Conservation (phyloP, 1,140 invertebrate species). For the Drosophila neocordata region DNA sequence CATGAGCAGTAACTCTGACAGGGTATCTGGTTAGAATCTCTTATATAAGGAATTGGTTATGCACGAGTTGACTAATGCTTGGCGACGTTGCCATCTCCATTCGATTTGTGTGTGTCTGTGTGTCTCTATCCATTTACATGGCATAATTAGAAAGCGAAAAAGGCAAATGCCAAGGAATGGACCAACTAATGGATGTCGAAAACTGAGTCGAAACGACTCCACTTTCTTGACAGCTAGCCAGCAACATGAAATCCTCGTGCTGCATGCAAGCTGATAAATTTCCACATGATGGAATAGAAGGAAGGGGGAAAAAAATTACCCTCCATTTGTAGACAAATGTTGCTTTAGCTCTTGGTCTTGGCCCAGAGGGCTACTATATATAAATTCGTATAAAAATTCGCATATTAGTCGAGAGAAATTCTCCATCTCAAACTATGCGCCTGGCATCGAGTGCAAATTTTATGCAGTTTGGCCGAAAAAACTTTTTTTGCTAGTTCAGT, state of each 20-base stretch:
- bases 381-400: constrained; percentile 77
- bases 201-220: constrained; percentile 30
- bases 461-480: constrained; percentile 64
- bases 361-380: constrained; percentile 20
- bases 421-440: neutral
- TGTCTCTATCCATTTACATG: constrained; percentile 56
- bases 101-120: no score
- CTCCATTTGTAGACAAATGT: constrained; percentile 29
- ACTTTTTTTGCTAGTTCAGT: constrained; percentile 69
- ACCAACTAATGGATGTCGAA: constrained; percentile 63
- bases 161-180: constrained; percentile 25
- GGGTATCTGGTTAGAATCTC: constrained; percentile 4
- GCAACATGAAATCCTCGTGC: constrained; percentile 30
- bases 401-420: constrained; percentile 56
- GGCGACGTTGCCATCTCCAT: constrained; percentile 30
- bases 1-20: neutral
- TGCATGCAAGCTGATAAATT: constrained; percentile 54
- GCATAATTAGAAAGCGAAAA: constrained; percentile 72
- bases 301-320: constrained; percentile 25
- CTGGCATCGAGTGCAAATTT: constrained; percentile 60
- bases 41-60: constrained; percentile 49
- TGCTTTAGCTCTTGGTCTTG: neutral
- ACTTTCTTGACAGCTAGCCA: constrained; percentile 6
- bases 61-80: constrained; percentile 67
- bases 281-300: neutral